Conservation (phyloP, 2,797 vertebrate genomes). For the Loriculus beryllinus region DNA sequence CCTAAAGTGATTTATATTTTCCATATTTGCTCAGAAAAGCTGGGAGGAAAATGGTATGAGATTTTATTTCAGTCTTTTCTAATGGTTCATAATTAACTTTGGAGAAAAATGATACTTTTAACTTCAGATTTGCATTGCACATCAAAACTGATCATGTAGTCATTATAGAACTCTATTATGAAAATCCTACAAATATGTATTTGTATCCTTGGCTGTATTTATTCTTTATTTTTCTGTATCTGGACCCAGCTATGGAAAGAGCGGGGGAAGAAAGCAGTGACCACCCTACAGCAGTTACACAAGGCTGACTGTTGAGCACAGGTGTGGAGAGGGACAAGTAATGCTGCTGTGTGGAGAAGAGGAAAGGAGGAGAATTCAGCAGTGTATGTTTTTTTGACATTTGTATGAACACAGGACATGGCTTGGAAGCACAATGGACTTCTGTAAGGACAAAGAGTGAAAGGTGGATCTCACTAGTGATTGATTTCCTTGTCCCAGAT, state of each 20-base stretch:
- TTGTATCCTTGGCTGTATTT: not conserved
- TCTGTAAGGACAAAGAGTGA: not conserved
- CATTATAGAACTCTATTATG: not conserved
- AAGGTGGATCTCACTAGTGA: not conserved
- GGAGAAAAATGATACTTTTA: conserved; percentile 5
- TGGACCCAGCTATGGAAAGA: not conserved
- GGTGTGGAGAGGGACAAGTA: fast-evolving
- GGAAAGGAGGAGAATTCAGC: not conserved
- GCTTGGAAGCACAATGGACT: fast-evolving
- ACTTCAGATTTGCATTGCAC: not conserved
- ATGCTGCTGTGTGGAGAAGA: fast-evolving
- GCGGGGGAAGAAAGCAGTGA: not conserved
- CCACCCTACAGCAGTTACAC: not conserved
- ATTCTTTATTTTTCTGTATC: fast-evolving
- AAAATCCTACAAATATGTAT: not conserved
- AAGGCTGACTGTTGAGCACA: fast-evolving
- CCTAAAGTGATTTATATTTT: not conserved
- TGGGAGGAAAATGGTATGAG: not conserved
- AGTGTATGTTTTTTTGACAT: fast-evolving
- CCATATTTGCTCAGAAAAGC: not conserved
- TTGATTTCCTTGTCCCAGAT: not conserved
- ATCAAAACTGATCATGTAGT: not conserved
- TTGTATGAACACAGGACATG: fast-evolving
- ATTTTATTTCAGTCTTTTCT: conserved; percentile 31
- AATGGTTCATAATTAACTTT: conserved; percentile 50